Conservation (phyloP, 2,888 invertebrate genomes). For the Tortricodes alternella region DNA sequence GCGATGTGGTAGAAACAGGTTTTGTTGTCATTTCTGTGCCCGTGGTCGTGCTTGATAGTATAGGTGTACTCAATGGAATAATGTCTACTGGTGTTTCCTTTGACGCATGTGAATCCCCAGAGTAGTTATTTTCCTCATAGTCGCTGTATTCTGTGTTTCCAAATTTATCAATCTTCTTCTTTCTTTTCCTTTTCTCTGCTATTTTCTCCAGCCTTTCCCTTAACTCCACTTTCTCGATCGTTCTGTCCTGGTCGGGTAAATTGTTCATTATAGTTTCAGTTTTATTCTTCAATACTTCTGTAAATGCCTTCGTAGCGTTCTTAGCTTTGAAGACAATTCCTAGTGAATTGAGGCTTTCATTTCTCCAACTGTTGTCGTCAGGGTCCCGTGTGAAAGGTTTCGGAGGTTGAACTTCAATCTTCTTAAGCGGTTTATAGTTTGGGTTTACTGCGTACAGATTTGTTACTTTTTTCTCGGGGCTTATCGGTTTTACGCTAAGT, state of each 20-base stretch:
- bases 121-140: conserved; percentile 58
- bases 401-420: conserved; percentile 64
- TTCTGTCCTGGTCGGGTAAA: conserved; percentile 53
- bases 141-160: conserved; percentile 64
- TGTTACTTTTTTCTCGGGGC: conserved; percentile 49
- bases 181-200: conserved; percentile 68
- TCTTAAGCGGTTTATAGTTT: conserved; percentile 71
- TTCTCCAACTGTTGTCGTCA: conserved; percentile 77
- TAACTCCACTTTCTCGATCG: conserved; percentile 59
- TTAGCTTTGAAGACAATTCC: conserved; percentile 77
- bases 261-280: conserved; percentile 65
- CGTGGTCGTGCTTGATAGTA: background rate
- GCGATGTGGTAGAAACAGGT: background rate
- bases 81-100: conserved; percentile 34
- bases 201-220: conserved; percentile 70
- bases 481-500: conserved; percentile 61
- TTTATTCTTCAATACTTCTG: conserved; percentile 72
- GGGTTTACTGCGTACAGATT: conserved; percentile 59
- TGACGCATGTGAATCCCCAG: conserved; percentile 43
- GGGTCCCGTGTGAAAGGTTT: conserved; percentile 67
- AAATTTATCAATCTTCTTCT: conserved; percentile 59
- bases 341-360: conserved; percentile 72
- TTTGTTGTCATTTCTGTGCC: conserved; percentile 9
- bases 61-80: conserved; percentile 5
- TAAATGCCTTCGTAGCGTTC: conserved; percentile 72